Base-by-base conservation (phyloP, 2,888 invertebrate species). In the Sarcophaga carnaria region DNA sequence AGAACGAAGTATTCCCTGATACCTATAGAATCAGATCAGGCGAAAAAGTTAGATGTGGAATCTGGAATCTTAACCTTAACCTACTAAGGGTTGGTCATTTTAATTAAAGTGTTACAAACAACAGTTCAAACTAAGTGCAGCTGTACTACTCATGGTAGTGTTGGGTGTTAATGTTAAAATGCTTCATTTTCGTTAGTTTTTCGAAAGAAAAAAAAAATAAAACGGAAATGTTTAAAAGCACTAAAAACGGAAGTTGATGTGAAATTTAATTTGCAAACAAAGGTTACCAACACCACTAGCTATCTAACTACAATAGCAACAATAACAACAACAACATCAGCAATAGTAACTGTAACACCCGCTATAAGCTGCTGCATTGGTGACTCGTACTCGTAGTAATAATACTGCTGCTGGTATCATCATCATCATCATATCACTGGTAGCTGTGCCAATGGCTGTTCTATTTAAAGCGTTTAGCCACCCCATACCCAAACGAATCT, bases 201-300 rank as follows among this genome's bases (percentile, higher is more conserved):
- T 72, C 49, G 54, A 14, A 54, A 17, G 3, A 54, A 54, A 4
- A 17, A 54, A 54, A 54, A 14, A 54, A 54, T 69, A 25, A 80
- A 86, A 54, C 83, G 86, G 86, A 86, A 83, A 84, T 87, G 74
- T 81, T 70, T 71, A 71, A 54, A 84, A 80, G 67, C 81, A 81
- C 64, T 71, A 78, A 54, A 81, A 87, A 84, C 87, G 84, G 83
- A 87, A 87, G 80, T 81, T 81, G 81, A 75, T 87, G 62, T 84
- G 80, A 87, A 87, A 84, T 84, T 78, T 76, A 84, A 87, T 81
- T 87, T 83, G 75, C 71, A 78, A 84, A 84, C 86, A 87, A 87
- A 79, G 74, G 87, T 84, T 84, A 81, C 83, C 77, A 75, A n/a
- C 62, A 63, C 22, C 71, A 78, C 4, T 25, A 62, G 14, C 27